phyloP scores from a whole-genome alignment of 2,797 vertebrate species.

The Pangasius mekongensis region DNA sequence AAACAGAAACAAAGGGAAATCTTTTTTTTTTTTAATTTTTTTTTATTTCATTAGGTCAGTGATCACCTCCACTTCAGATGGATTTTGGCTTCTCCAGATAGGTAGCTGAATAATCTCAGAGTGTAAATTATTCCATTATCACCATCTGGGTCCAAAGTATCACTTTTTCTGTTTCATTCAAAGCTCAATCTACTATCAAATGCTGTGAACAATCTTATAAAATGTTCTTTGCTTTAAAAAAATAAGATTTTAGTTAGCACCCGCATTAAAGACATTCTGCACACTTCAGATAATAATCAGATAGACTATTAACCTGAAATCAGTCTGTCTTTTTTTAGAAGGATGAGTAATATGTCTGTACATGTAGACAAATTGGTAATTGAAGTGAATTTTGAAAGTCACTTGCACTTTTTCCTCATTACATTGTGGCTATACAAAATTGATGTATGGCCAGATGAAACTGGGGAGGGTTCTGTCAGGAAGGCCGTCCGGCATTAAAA shows the following conservation, averaged over 20 bases:
- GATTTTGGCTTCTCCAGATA: conserved; percentile 6
- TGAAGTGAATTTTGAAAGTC: neutral
- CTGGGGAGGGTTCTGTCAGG: too few relatives aligned
- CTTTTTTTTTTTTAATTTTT: neutral
- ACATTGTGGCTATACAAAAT: neutral
- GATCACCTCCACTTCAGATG: neutral
- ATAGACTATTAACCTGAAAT: neutral
- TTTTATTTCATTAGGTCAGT: neutral
- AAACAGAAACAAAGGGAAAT: conserved; percentile 8
- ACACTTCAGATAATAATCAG: neutral
- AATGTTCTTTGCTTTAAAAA: neutral
- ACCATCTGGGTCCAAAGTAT: neutral
- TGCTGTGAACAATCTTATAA: neutral
- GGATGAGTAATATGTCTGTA: conserved; percentile 10
- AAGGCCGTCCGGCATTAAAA: too few relatives aligned
- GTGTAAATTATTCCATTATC: conserved; percentile 17
- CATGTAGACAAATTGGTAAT: neutral
- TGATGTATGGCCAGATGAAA: too few relatives aligned
- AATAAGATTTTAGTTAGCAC: neutral
- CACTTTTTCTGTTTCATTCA: neutral
- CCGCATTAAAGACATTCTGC: neutral
- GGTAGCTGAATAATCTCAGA: neutral
- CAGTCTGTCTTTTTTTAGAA: neutral
- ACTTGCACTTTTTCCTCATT: neutral
- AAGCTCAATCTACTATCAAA: neutral